Evolutionary conservation across 2,113 vertebrate species (phyloP).

Genomic region (Mesoclemmys tuberculata): DNA sequence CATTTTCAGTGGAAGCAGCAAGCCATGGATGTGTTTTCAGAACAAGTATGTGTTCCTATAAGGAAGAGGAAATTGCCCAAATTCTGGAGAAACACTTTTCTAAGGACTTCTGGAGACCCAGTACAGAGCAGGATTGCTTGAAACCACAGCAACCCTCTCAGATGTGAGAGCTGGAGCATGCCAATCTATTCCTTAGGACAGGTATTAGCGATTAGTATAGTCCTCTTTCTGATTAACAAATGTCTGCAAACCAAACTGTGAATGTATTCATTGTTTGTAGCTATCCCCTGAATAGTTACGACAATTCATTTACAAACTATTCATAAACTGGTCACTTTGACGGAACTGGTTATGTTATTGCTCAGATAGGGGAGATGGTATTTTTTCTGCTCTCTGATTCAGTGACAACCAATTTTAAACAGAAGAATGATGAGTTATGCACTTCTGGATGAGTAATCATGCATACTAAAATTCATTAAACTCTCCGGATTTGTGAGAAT

Average conservation of each 20-base stretch:
- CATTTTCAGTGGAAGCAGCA: not conserved
- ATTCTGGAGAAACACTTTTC: not conserved
- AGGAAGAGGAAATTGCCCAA: not conserved
- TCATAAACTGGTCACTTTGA: not conserved
- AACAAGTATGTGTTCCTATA: not conserved
- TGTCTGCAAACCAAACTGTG: not conserved
- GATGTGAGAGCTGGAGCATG: not conserved
- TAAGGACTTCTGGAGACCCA: not conserved
- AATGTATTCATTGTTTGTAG: not conserved
- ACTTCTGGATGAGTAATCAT: not conserved
- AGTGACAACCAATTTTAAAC: slow-evolving; percentile 3
- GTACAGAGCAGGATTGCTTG: not conserved
- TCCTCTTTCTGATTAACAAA: not conserved
- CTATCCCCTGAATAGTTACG: not conserved
- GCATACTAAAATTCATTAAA: slow-evolving; percentile 8
- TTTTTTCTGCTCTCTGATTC: slow-evolving; percentile 11
- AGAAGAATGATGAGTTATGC: not conserved
- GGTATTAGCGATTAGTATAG: not conserved
- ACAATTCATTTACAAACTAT: not conserved
- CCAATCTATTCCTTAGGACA: not conserved
- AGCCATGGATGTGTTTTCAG: not conserved
- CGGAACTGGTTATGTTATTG: slow-evolving; percentile 9
- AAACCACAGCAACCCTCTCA: not conserved
- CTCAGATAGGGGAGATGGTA: not conserved
- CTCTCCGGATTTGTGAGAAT: not conserved